Base-by-base conservation (phyloP, 2,113 vertebrate genomes). In the Corapipo altera region DNA sequence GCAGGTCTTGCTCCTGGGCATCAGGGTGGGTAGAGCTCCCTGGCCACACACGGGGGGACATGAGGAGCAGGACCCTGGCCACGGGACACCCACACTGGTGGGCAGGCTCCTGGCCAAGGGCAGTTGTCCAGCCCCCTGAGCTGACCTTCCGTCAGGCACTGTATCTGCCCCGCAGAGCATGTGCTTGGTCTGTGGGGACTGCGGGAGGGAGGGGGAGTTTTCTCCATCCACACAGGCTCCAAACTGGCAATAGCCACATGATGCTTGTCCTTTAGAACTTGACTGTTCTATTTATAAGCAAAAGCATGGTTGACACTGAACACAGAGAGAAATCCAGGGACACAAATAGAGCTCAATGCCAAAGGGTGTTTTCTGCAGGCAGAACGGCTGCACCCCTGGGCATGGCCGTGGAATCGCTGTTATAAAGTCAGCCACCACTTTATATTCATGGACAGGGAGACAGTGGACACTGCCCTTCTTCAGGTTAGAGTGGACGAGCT, bases 1-100 rank as follows among this genome's bases (percentile, higher is more conserved):
- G 33, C 11, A 7, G 26, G 8, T 32, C 26, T 28, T 3, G 0
- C 19, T 75, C 30, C 24, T 1, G 0, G 46, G 35, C 17, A 7
- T 6, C 72, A 21, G 62, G 5, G 28, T 32, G 62, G 39, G 49
- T 41, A n/a, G 44, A 17, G 76, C 16, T 27, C 12, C 77, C 22
- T 27, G 18, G 48, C 20, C 8, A 3, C 2, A 1, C 11, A 26
- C 17, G 17, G 16, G 22, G 55, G 66, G 35, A 37, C 12, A 1
- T 2, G 8, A 48, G 43, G 8, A 77, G 19, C 32, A 33, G 52
- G 8, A 11, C 30, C 24, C 23, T 4, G 28, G n/a, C 30, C 27
- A 5, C 0, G 4, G n/a, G 27, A n/a, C 35, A 49, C 1, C 67
- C 10, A 2, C 37, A 10, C 22, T 6, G 61, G 23, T 41, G 41